Evolutionary conservation across 1,140 invertebrate genomes (phyloP).

Genomic region (Euborellia annulipes): DNA sequence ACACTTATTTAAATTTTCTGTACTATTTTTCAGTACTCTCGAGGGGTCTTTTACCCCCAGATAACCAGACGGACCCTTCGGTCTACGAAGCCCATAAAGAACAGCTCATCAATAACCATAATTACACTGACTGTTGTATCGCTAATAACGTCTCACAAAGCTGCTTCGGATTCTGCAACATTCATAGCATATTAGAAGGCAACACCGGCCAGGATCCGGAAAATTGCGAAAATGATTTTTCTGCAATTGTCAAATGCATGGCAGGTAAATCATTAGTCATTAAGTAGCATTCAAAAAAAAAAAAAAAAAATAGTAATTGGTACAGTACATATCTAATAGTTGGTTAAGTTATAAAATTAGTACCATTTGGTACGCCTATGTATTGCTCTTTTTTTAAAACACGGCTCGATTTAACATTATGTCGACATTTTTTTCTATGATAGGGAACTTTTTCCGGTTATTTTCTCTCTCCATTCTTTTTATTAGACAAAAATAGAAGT

Average conservation of each 20-base stretch:
- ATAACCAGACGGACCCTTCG: conserved; percentile 26
- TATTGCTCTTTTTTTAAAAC: too few relatives aligned
- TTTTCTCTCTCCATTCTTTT: too few relatives aligned
- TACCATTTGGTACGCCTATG: too few relatives aligned
- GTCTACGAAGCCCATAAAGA: conserved; percentile 17
- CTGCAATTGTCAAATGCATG: conserved; percentile 50
- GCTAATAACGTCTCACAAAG: conserved; percentile 42
- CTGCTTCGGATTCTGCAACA: conserved; percentile 64
- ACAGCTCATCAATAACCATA: conserved; percentile 35
- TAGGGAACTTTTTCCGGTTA: too few relatives aligned
- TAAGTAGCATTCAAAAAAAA: too few relatives aligned
- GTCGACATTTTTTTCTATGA: too few relatives aligned
- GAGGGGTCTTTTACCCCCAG: conserved; percentile 29
- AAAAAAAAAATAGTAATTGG: too few relatives aligned
- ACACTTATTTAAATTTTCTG: conserved; percentile 26
- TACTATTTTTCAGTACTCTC: conserved; percentile 12
- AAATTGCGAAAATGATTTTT: conserved; percentile 58
- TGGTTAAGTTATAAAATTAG: too few relatives aligned
- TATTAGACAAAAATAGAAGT: too few relatives aligned
- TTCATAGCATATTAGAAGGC: conserved; percentile 64
- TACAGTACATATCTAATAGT: too few relatives aligned
- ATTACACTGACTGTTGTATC: conserved; percentile 62
- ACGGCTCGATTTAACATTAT: too few relatives aligned
- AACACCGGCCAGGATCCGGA: conserved; percentile 60
- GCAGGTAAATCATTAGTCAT: conserved; percentile 29